Base-by-base conservation (phyloP, 2,888 invertebrate species). In the Cistogaster globosa region DNA sequence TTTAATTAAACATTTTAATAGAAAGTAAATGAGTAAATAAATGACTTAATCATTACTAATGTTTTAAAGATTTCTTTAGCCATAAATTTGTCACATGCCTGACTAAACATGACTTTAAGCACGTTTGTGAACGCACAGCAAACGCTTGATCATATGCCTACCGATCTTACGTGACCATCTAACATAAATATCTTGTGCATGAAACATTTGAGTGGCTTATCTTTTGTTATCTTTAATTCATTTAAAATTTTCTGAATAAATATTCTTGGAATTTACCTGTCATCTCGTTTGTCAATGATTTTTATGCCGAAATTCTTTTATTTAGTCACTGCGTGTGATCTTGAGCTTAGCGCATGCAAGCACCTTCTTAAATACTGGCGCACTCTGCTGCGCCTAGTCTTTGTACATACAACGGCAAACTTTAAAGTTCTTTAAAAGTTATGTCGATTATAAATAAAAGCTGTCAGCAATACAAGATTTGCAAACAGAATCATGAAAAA, bases 251-350 rank as follows among this genome's bases (percentile, higher is more conserved):
- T 32, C 6, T 32, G 32, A 32, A 32, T 32, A 55, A 68, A n/a
- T 45, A 65, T 82, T 76, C 69, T 71, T 67, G 58, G 76, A 82
- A 82, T 76, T 82, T 9, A 57, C 6, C 32, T 32, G 32, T 58
- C 68, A 78, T 55, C 53, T 58, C 48, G 55, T 68, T 63, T 58
- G 71, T 51, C 20, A 26, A 65, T 53, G 48, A 58, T 58, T 76
- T 51, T 67, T 58, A 51, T 2, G 2, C 18, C 32, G 36, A 20
- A 20, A 63, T 57, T 75, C 77, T 60, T 36, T 69, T 60, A 60
- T 83, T 83, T 79, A 67, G 42, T 58, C 62, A 57, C 57, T 58
- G 83, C 67, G 38, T 83, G 75, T 63, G 74, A 79, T 83, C 71
- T 67, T 53, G 63, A 48, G 62, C 26, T 72, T n/a, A 12, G 58